A percentile compares a stretch with the other conserved stretches of the same genome.
phyloP scores from a whole-genome alignment of 2,113 vertebrate genomes.

The Ammodytes dubius region DNA sequence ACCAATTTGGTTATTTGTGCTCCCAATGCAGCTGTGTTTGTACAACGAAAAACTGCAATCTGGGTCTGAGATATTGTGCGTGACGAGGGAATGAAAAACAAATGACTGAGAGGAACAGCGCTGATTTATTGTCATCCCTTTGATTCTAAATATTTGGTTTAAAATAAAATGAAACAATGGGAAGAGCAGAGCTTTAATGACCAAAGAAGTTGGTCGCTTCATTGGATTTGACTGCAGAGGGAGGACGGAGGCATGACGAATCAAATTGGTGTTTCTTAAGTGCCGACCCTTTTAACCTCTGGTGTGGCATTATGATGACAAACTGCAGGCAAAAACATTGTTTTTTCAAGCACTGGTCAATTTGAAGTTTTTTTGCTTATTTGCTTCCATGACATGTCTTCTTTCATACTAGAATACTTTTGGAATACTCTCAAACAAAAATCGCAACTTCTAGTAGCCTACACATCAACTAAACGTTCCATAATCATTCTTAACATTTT shows the following conservation, averaged over 20 bases:
- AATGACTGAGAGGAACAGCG: slow-evolving; percentile 41
- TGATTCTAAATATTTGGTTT: slow-evolving; percentile 56
- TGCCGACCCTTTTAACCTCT: slow-evolving; percentile 27
- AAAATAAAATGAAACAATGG: slow-evolving; percentile 40
- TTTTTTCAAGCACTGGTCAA: no score
- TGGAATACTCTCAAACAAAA: no score
- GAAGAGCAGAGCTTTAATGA: slow-evolving; percentile 22
- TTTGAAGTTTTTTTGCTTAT: no score
- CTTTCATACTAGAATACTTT: no score
- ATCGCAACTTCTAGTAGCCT: no score
- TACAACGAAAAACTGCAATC: slow-evolving; percentile 59
- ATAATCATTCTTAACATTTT: no score
- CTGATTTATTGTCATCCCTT: slow-evolving; percentile 36
- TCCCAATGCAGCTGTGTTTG: slow-evolving; percentile 73
- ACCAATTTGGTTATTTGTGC: slow-evolving; percentile 67
- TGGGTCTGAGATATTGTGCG: slow-evolving; percentile 57
- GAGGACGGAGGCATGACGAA: not conserved
- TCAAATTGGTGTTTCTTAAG: not conserved
- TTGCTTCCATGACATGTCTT: no score
- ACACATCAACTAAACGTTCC: no score
- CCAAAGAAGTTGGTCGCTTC: not conserved
- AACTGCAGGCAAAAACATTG: no score
- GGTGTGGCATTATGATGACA: slow-evolving; percentile 11
- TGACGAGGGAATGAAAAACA: slow-evolving; percentile 63
- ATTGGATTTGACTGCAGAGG: not conserved